Evolutionary conservation across 2,113 vertebrate species (phyloP), one percentile per base, ranked within the genome.

Genomic region (Neolamprologus sp.): DNA sequence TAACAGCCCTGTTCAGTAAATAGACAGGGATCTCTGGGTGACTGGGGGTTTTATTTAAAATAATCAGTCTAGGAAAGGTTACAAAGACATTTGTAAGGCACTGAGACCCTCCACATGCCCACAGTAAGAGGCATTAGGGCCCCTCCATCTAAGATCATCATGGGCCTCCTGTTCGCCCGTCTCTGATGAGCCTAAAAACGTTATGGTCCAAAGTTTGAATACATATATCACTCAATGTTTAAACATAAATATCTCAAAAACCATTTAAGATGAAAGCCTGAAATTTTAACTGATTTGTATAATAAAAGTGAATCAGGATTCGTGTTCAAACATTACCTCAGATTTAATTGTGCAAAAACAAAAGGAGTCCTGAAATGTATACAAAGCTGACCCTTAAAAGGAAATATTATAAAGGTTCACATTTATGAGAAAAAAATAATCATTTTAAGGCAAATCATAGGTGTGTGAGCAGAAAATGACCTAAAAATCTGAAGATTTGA

Each of bases 341-440:
- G 4, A 73, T 26, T 16, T 16, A 23, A 73, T 0, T 1, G 13
- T 45, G 65, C 37, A 73, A 73, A 73, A 26, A 10, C 21, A 45
- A 42, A 71, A 71, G 11, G 33, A n/a, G 65, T 23, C 5, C n/a
- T 2, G 12, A 42, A 42, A 71, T 13, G 31, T n/a, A 65, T 21
- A 37, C 19, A 33, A 21, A 37, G 33, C 19, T n/a, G n/a, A n/a
- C n/a, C 10, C 0, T 21, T 21, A 13, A 21, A 37, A 0, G 1
- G 6, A 65, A 65, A 65, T 37, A 65, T 65, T 37, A 65, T 37
- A 65, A 65, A 65, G 31, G 17, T 65, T 31, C 33, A 37, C 5
- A 65, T 37, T 65, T 65, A 65, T 7, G 60, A 65, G 60, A 0
- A 35, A 37, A 65, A 60, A 33, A 35, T 2, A 17, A 37, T 5